phyloP scores from a whole-genome alignment of 1,140 invertebrate species.

The Apis mellifera region Amel_HAv3.1 CM009937.2:8189001-8189500 shows the following conservation, averaged over 20 bases:
- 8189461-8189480: background rate
- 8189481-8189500: background rate
- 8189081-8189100: too few relatives aligned
- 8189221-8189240: background rate
- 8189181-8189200: background rate
- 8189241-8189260: background rate
- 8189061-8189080: too few relatives aligned
- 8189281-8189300: background rate
- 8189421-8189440: background rate
- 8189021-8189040: too few relatives aligned
- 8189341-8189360: background rate
- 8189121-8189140: background rate
- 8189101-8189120: too few relatives aligned
- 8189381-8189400: background rate
- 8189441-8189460: background rate
- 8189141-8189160: background rate
- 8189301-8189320: too few relatives aligned
- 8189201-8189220: background rate
- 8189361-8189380: constrained; percentile 2
- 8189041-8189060: too few relatives aligned
- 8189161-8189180: background rate
- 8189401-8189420: background rate
- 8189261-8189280: background rate
- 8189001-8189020: too few relatives aligned
- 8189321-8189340: background rate